These are phyloP conservation scores for Halocynthia aurantium DNA, from an alignment of 23 tunicate species.

Conservation along the genomic window DNA sequence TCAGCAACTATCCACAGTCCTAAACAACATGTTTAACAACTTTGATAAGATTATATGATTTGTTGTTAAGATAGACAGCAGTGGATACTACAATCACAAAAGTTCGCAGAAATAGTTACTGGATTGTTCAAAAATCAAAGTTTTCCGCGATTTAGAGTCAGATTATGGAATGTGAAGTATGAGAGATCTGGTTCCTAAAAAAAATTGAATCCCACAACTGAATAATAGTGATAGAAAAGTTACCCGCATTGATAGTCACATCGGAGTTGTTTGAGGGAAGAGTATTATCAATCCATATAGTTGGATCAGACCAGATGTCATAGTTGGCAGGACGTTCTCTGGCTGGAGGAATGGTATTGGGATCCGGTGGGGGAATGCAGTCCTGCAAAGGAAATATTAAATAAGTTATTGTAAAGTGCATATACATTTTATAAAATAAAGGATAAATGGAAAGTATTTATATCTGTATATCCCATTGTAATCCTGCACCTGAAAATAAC, in stretches of 20 bases:
- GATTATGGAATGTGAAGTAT: too few species aligned
- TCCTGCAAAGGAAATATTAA: conserved; percentile 12
- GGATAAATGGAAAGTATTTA: neutral
- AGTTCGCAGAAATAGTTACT: too few species aligned
- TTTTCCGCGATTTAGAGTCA: too few species aligned
- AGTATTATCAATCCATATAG: neutral
- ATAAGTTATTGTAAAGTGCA: neutral
- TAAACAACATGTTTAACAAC: neutral
- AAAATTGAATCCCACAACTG: too few species aligned
- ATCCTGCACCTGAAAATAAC: conserved; percentile 12
- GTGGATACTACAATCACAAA: too few species aligned
- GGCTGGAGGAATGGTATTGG: conserved; percentile 46
- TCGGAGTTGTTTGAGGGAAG: conserved; percentile 2
- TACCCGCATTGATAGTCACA: conserved; percentile 14
- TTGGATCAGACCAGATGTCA: conserved; percentile 32
- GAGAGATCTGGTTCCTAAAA: too few species aligned
- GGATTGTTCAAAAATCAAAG: too few species aligned
- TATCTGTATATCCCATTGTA: neutral
- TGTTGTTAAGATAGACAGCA: too few species aligned
- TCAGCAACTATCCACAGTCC: conserved; percentile 24
- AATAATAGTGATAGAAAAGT: neutral
- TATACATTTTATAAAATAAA: neutral
- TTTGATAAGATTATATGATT: too few species aligned
- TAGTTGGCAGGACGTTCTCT: conserved; percentile 28
- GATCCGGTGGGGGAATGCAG: conserved; percentile 51